Evolutionary conservation across 2,797 vertebrate species (phyloP).

Genomic region (Tachyglossus aculeatus): DNA sequence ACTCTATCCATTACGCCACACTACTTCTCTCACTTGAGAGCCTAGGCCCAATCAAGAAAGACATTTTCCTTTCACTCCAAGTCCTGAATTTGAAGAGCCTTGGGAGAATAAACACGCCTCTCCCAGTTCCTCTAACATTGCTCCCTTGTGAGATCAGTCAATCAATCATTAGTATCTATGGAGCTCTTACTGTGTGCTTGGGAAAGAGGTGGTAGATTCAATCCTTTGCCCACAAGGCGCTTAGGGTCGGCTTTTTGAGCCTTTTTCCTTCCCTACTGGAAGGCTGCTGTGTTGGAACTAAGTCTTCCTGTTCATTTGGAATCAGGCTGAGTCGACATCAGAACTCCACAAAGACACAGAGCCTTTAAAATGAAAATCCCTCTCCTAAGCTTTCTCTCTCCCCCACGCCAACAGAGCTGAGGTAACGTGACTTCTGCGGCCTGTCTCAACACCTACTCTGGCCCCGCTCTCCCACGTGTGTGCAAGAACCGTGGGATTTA

Average conservation of each 20-base stretch:
- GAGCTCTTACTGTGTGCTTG: too few species aligned
- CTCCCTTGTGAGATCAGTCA: slow-evolving; percentile 38
- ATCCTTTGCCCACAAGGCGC: too few species aligned
- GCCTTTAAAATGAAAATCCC: neutral
- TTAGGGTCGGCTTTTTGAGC: too few species aligned
- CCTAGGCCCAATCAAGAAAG: slow-evolving; percentile 24
- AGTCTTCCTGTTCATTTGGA: slow-evolving; percentile 5
- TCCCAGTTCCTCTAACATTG: slow-evolving; percentile 44
- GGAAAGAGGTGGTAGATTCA: too few species aligned
- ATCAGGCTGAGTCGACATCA: slow-evolving; percentile 4
- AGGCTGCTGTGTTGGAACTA: slow-evolving; percentile 22
- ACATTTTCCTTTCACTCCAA: slow-evolving; percentile 10
- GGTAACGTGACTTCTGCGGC: neutral
- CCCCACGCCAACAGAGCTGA: slow-evolving; percentile 11
- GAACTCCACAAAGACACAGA: slow-evolving; percentile 1
- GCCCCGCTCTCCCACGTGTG: neutral
- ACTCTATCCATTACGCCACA: too few species aligned
- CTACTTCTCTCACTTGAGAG: too few species aligned
- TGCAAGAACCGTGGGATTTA: neutral
- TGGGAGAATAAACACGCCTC: slow-evolving; percentile 55
- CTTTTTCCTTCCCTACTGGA: slow-evolving; percentile 8
- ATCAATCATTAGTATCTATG: too few species aligned
- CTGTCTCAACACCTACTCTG: slow-evolving; percentile 2
- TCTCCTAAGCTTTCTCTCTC: neutral
- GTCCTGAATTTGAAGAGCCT: slow-evolving; percentile 14